Evolutionary conservation across 2,113 vertebrate species (phyloP).

Genomic region (Myotis brandtii): DNA sequence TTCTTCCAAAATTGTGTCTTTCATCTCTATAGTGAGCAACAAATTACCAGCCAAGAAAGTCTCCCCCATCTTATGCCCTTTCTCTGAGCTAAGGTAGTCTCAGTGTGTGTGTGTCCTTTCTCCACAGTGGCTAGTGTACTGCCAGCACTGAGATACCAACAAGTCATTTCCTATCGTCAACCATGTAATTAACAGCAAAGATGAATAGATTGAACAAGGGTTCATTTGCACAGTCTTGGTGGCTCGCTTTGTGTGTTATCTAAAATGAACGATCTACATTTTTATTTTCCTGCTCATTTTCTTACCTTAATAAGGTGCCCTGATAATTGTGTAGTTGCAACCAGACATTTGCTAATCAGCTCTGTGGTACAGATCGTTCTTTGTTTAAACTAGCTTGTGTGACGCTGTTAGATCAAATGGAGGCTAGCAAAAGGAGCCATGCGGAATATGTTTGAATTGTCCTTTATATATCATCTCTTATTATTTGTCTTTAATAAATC

Average conservation of each 20-base stretch:
- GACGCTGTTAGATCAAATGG: not conserved
- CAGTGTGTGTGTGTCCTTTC: not conserved
- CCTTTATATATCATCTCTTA: not conserved
- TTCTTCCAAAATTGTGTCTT: slow-evolving; percentile 68
- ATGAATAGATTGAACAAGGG: not conserved
- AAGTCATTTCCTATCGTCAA: slow-evolving; percentile 55
- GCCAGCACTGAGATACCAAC: slow-evolving; percentile 48
- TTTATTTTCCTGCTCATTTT: slow-evolving; percentile 63
- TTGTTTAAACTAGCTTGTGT: slow-evolving; percentile 41
- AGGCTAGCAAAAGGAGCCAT: not conserved
- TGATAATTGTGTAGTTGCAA: slow-evolving; percentile 52
- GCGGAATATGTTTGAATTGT: slow-evolving; percentile 8
- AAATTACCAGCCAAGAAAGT: slow-evolving; percentile 33
- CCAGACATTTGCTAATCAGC: slow-evolving; percentile 49
- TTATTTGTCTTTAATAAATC: slow-evolving; percentile 14
- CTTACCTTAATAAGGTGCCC: slow-evolving; percentile 56
- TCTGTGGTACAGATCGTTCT: slow-evolving; percentile 16
- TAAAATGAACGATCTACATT: slow-evolving; percentile 52
- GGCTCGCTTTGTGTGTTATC: slow-evolving; percentile 45
- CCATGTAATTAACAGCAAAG: slow-evolving; percentile 68
- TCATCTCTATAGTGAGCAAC: slow-evolving; percentile 65
- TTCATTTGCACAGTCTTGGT: slow-evolving; percentile 50
- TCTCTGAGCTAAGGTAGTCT: slow-evolving; percentile 19
- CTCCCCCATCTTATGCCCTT: not conserved
- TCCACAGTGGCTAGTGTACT: not conserved